Evolutionary conservation across 2,888 invertebrate genomes (phyloP).

Genomic region (Perdita meconis): DNA sequence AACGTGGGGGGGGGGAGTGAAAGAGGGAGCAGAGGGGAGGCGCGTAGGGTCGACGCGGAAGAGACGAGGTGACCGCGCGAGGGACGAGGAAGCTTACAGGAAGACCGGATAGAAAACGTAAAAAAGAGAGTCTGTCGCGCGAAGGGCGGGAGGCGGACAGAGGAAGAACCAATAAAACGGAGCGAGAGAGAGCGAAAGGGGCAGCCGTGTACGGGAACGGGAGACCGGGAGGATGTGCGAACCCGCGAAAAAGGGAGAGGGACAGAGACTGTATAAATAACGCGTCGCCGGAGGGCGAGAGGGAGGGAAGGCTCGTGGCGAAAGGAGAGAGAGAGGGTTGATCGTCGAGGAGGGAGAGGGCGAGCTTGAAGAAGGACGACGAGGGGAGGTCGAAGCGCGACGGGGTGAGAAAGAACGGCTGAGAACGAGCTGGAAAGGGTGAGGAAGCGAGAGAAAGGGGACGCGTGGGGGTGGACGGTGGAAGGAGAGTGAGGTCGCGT

Average conservation of each 20-base stretch:
- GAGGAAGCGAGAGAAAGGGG: not conserved
- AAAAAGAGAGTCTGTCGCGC: not conserved
- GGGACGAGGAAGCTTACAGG: constrained; percentile 14
- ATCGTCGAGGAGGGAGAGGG: constrained; percentile 1
- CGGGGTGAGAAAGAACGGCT: constrained; percentile 17
- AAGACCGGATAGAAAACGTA: not conserved
- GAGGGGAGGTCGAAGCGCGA: constrained; percentile 13
- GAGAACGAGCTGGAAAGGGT: constrained; percentile 11
- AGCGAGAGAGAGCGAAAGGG: not conserved
- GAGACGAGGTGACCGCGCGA: constrained; percentile 13
- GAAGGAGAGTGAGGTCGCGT: constrained; percentile 63
- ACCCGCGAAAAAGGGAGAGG: not conserved
- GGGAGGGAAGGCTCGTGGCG: constrained; percentile 18
- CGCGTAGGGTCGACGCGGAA: constrained; percentile 10
- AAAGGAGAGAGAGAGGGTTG: constrained; percentile 20
- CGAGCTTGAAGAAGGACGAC: not conserved
- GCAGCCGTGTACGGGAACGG: not conserved
- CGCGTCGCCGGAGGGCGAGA: constrained; percentile 20
- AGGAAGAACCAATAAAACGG: not conserved
- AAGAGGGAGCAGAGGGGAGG: not conserved
- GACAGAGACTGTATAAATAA: constrained; percentile 39
- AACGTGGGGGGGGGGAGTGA: constrained; percentile 22
- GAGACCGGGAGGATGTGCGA: constrained; percentile 14
- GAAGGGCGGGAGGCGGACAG: not conserved
- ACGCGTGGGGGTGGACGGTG: constrained; percentile 13